phyloP scores from a whole-genome alignment of 2,888 invertebrate species.

The Caenorhabditis sp. region DNA sequence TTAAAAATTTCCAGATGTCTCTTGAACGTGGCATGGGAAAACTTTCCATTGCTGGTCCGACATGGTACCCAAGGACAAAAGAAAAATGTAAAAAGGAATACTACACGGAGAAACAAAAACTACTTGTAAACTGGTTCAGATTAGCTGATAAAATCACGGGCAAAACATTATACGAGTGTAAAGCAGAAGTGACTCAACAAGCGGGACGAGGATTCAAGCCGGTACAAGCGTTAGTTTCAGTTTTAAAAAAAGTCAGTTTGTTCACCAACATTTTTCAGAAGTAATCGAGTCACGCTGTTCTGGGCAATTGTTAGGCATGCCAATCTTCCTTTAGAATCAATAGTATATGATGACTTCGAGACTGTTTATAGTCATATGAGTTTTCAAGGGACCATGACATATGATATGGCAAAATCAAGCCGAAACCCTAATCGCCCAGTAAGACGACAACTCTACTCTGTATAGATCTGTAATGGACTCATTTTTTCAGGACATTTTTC shows the following conservation, averaged over 20 bases:
- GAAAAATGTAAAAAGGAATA: constrained; percentile 14
- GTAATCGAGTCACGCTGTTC: not conserved
- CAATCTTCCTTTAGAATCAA: not conserved
- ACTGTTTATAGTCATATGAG: not conserved
- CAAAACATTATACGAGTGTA: not conserved
- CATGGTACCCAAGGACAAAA: constrained; percentile 16
- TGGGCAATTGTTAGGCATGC: not conserved
- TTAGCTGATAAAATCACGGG: constrained; percentile 14
- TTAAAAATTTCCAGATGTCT: not conserved
- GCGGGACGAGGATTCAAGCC: not conserved
- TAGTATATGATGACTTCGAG: constrained; percentile 1
- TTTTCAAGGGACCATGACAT: not conserved
- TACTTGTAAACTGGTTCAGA: constrained; percentile 34
- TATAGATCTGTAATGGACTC: not conserved
- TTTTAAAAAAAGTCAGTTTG: not conserved
- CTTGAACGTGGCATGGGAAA: not conserved
- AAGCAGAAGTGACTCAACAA: not conserved
- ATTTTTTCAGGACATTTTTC: not conserved
- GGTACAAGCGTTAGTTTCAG: not conserved
- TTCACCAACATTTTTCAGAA: constrained; percentile 5
- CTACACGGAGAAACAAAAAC: constrained; percentile 18
- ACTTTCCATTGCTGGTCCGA: not conserved
- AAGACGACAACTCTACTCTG: no score
- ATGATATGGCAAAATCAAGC: not conserved
- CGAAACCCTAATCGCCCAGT: not conserved